A percentile compares a stretch with the other conserved stretches of the same genome.
These are phyloP conservation scores for Sycobia sp. DNA, from an alignment of 1,140 invertebrate species.

Conservation along the genomic window DNA sequence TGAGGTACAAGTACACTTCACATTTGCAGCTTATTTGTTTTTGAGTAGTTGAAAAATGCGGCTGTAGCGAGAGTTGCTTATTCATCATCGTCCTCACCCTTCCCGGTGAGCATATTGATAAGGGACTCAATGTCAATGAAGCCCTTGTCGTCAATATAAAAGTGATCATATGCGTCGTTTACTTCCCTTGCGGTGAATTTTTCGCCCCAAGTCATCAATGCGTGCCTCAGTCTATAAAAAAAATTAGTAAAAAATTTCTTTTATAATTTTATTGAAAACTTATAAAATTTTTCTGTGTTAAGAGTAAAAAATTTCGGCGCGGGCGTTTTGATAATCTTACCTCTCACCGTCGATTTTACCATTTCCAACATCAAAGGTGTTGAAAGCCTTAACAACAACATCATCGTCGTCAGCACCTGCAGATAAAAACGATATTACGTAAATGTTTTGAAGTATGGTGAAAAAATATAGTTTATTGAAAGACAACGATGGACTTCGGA, in stretches of 20 bases:
- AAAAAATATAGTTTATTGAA: no score
- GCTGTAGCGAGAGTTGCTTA: constrained; percentile 31
- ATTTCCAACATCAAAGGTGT: constrained; percentile 85
- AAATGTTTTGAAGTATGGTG: no score
- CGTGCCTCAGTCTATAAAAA: constrained; percentile 80
- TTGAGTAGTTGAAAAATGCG: no score
- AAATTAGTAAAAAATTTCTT: not conserved
- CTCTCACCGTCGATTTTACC: constrained; percentile 87
- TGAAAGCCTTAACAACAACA: constrained; percentile 92
- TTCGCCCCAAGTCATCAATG: constrained; percentile 94
- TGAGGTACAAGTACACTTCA: no score
- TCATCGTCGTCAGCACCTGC: constrained; percentile 88
- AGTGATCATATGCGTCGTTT: constrained; percentile 93
- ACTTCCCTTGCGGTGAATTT: constrained; percentile 93
- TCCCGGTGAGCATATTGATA: constrained; percentile 85
- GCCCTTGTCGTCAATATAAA: constrained; percentile 91
- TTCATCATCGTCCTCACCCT: constrained; percentile 76
- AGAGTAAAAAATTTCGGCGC: no score
- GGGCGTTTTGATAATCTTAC: constrained; percentile 60
- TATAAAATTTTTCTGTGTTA: not conserved
- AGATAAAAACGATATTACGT: constrained; percentile 5
- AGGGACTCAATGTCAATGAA: constrained; percentile 90
- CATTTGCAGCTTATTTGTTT: no score
- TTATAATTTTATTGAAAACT: no score
- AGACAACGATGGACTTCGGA: no score